Percentiles rank a stretch among this genome's conserved stretches.
Conservation (phyloP, 2,888 invertebrate genomes). For the Camponotus fellah region DNA sequence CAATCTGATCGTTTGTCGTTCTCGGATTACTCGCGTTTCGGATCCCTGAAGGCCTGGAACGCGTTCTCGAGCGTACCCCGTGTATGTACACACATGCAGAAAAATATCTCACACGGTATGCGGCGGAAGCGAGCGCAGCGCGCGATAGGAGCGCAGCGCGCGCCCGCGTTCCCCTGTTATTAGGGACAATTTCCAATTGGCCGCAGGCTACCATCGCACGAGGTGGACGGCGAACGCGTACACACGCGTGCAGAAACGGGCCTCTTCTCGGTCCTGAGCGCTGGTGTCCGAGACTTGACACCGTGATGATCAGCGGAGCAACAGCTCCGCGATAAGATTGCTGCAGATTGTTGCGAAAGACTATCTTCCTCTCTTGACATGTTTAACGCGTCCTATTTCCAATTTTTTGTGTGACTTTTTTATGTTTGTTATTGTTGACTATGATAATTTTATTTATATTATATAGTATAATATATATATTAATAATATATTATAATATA, state of each 20-base stretch:
- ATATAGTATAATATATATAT: too few species aligned
- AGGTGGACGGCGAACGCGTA: slow-evolving; percentile 60
- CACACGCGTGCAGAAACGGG: slow-evolving; percentile 58
- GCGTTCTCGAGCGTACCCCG: background rate
- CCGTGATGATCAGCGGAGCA: slow-evolving; percentile 6
- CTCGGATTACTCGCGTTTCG: slow-evolving; percentile 48
- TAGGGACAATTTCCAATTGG: slow-evolving; percentile 86
- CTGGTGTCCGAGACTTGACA: background rate
- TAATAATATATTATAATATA: too few species aligned
- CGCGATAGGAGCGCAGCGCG: slow-evolving; percentile 66
- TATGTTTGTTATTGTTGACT: too few species aligned
- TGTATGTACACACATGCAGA: slow-evolving; percentile 59
- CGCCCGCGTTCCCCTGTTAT: slow-evolving; percentile 84
- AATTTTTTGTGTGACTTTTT: too few species aligned
- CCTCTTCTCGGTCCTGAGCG: background rate
- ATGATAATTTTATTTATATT: too few species aligned
- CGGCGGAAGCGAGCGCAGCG: slow-evolving; percentile 70
- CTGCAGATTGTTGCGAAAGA: background rate
- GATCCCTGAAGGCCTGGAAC: background rate
- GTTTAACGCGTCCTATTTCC: background rate
- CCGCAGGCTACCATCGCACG: slow-evolving; percentile 80
- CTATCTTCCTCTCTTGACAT: background rate
- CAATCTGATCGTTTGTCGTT: slow-evolving; percentile 36
- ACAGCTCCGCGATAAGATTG: background rate
- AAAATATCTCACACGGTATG: slow-evolving; percentile 81